Evolutionary conservation across 2,888 invertebrate genomes (phyloP).

Genomic region (Drosophila robusta): DNA sequence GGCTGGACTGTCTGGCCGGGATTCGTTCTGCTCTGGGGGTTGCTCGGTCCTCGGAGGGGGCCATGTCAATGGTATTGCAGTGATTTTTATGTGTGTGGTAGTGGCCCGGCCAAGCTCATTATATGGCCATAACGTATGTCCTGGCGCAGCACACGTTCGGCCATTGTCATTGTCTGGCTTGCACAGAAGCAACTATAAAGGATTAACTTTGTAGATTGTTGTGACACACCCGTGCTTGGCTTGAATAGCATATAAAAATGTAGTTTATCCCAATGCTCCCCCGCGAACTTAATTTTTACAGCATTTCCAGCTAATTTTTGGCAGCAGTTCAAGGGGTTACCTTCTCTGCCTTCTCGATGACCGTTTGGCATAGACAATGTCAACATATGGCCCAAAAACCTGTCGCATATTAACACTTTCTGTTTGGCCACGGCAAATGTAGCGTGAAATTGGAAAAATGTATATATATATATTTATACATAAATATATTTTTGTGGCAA

Average conservation of each 20-base stretch:
- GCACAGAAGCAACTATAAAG: constrained; percentile 51
- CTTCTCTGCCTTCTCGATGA: background rate
- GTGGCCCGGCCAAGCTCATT: constrained; percentile 75
- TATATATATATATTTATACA: constrained; percentile 10
- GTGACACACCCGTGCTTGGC: constrained; percentile 28
- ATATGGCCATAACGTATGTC: constrained; percentile 81
- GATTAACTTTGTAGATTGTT: constrained; percentile 69
- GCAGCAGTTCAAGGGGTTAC: constrained; percentile 3
- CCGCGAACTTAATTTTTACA: constrained; percentile 59
- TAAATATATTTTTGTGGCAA: constrained; percentile 11
- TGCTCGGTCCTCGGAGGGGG: constrained; percentile 30
- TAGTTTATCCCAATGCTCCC: constrained; percentile 45
- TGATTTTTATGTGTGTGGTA: constrained; percentile 59
- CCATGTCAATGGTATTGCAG: constrained; percentile 75
- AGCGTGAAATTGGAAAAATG: constrained; percentile 80
- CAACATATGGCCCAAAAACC: constrained; percentile 67
- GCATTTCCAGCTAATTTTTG: constrained; percentile 62
- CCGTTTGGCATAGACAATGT: constrained; percentile 16
- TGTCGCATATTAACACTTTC: constrained; percentile 72
- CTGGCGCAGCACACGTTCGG: constrained; percentile 22
- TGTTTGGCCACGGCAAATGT: constrained; percentile 64
- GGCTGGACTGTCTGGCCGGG: constrained; percentile 34
- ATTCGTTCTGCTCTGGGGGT: constrained; percentile 35
- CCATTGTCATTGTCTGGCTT: constrained; percentile 53
- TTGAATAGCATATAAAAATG: constrained; percentile 53